Evolutionary conservation across 1,140 invertebrate genomes (phyloP).

Genomic region (Cydia fagiglandana): DNA sequence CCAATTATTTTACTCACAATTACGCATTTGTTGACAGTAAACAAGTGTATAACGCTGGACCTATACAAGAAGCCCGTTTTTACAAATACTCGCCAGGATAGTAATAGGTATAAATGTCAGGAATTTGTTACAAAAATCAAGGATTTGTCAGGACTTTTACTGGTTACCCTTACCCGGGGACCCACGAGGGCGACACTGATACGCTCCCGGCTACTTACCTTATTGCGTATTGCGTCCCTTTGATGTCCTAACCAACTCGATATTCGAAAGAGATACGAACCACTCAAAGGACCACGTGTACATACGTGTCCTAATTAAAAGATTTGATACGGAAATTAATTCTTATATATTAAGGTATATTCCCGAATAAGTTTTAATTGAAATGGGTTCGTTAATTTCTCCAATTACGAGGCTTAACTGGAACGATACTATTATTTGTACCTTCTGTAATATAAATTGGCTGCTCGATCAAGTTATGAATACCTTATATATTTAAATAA

Average conservation of each 20-base stretch:
- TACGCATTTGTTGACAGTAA: too few species aligned
- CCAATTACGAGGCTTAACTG: slow-evolving; percentile 23
- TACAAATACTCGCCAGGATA: too few species aligned
- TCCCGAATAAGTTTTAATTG: slow-evolving; percentile 11
- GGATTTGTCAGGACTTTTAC: not conserved
- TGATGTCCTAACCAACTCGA: slow-evolving; percentile 18
- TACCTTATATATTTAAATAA: not conserved
- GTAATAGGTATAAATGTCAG: too few species aligned
- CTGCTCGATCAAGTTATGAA: slow-evolving; percentile 16
- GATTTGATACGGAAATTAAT: not conserved
- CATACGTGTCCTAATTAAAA: not conserved
- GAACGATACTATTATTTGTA: not conserved
- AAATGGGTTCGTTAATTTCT: slow-evolving; percentile 29
- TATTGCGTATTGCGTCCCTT: slow-evolving; percentile 26
- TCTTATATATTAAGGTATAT: slow-evolving; percentile 1
- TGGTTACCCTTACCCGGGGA: not conserved
- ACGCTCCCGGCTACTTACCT: slow-evolving; percentile 21
- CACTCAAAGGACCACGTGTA: not conserved
- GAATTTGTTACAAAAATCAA: not conserved
- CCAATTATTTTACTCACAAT: too few species aligned
- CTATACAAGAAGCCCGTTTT: too few species aligned
- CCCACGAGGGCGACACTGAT: not conserved
- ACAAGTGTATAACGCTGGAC: too few species aligned
- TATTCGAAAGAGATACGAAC: slow-evolving; percentile 12
- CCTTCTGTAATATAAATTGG: slow-evolving; percentile 21